Evolutionary conservation across 2,113 vertebrate genomes (phyloP), one percentile per base, ranked within the genome.

Genomic region (Cinclus cinclus): DNA sequence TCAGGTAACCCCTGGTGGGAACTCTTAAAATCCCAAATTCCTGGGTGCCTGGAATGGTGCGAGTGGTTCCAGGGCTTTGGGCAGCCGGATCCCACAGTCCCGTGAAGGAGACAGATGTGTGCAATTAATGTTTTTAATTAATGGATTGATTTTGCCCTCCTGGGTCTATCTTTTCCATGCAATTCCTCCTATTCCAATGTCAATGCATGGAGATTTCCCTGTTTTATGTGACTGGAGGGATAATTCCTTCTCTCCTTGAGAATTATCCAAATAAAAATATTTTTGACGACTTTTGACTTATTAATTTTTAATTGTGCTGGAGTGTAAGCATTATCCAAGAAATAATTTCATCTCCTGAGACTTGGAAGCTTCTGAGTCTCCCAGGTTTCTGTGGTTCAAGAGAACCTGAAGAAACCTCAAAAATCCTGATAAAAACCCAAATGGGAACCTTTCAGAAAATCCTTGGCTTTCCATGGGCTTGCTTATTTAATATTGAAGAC

Each of bases 11-110:
- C 27, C 4, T 10, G 15, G 9, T 13, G 33, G 52, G 50, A 67
- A 3, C 6, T 1, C 1, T 23, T 47, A 15, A 8, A 76, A 30
- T 60, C 63, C 52, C 3, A 24, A 69, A 49, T n/a, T 10, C 20
- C 4, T 7, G 25, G 6, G 2, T 6, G 20, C 1, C 0, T 9
- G 18, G 27, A 63, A 18, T 44, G 5, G 13, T 5, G 19, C 1
- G 30, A 31, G 4, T 10, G 46, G 14, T 49, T 56, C 42, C 47
- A 27, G 31, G 19, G 30, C 8, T 47, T 42, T 37, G 27, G 67
- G 42, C 21, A 80, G 52, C 23, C 7, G 2, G 27, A 35, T 5
- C 37, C 42, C 64, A 7, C 4, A 11, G 33, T 13, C 31, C 33
- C 22, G 6, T 23, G 69, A 46, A 44, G 55, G 15, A 67, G 53